A percentile compares a stretch with the other conserved stretches of the same genome.
These are phyloP conservation scores for Polymixis flavicincta DNA, from an alignment of 2,888 invertebrate species.

Conservation along the genomic window DNA sequence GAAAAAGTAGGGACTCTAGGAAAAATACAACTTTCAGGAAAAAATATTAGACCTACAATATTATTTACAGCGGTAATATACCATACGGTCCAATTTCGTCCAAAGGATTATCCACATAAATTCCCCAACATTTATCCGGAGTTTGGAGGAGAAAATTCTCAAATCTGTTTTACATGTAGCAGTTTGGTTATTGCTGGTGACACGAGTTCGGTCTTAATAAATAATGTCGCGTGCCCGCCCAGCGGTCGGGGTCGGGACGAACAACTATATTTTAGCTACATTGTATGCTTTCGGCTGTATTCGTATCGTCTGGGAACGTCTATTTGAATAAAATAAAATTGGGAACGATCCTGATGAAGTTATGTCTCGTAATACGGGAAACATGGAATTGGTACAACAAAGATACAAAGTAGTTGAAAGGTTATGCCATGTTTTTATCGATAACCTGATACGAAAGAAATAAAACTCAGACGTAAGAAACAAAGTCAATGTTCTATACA, in stretches of 20 bases:
- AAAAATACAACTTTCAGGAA: conserved; percentile 35
- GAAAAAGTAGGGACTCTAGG: conserved; percentile 31
- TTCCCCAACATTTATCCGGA: conserved; percentile 44
- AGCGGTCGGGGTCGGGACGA: conserved; percentile 59
- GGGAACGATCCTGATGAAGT: background rate
- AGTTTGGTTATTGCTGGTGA: conserved; percentile 66
- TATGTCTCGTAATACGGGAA: background rate
- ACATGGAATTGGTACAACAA: background rate
- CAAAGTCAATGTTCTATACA: background rate
- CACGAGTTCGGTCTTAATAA: conserved; percentile 69
- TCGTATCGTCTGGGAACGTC: conserved; percentile 28
- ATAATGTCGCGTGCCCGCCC: conserved; percentile 65
- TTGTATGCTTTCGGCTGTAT: conserved; percentile 44
- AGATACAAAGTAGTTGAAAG: conserved; percentile 9
- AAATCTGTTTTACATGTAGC: conserved; percentile 69
- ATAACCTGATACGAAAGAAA: background rate
- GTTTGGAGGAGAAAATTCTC: conserved; percentile 56
- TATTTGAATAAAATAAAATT: conserved; percentile 48
- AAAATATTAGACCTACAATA: conserved; percentile 33
- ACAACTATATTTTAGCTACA: conserved; percentile 61
- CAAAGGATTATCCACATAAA: conserved; percentile 57
- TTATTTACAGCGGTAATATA: conserved; percentile 39
- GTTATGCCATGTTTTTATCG: background rate
- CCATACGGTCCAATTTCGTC: conserved; percentile 23
- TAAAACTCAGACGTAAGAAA: background rate